Percentiles rank a stretch among this genome's conserved stretches.
Conservation (phyloP, 2,797 vertebrate genomes). For the Petrocephalus schoutedeni region DNA sequence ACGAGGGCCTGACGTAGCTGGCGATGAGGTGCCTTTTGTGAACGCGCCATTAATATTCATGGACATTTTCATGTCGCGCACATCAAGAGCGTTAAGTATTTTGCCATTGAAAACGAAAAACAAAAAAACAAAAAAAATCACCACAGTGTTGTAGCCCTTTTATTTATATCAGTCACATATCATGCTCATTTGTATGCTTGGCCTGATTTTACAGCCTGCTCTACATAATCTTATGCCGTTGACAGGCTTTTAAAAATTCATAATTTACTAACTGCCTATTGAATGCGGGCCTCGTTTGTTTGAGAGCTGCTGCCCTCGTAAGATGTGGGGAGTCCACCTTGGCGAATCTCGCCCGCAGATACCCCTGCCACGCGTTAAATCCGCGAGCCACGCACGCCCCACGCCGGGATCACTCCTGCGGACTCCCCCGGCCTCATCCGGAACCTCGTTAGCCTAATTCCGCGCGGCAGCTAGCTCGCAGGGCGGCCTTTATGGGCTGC, state of each 20-base stretch:
- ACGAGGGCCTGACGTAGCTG: neutral
- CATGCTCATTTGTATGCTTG: neutral
- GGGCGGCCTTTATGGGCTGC: neutral
- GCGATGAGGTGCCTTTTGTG: neutral
- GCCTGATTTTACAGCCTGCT: neutral
- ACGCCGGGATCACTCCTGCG: neutral
- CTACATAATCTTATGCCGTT: neutral
- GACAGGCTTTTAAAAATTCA: conserved; percentile 5
- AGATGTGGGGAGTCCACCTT: neutral
- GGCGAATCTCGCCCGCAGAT: neutral
- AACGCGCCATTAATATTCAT: neutral
- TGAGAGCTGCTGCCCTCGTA: neutral
- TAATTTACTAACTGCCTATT: neutral
- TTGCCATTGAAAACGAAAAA: neutral
- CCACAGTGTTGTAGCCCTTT: neutral
- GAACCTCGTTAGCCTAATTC: conserved; percentile 20
- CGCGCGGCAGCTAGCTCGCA: neutral
- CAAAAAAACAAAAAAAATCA: neutral
- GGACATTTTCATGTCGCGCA: neutral
- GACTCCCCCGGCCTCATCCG: neutral
- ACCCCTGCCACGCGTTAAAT: neutral
- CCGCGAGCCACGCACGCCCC: neutral
- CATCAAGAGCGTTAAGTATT: neutral
- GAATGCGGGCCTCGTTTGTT: neutral
- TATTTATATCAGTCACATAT: neutral